Conservation (phyloP, 2,888 invertebrate genomes). For the Caradrina kadenii region DNA sequence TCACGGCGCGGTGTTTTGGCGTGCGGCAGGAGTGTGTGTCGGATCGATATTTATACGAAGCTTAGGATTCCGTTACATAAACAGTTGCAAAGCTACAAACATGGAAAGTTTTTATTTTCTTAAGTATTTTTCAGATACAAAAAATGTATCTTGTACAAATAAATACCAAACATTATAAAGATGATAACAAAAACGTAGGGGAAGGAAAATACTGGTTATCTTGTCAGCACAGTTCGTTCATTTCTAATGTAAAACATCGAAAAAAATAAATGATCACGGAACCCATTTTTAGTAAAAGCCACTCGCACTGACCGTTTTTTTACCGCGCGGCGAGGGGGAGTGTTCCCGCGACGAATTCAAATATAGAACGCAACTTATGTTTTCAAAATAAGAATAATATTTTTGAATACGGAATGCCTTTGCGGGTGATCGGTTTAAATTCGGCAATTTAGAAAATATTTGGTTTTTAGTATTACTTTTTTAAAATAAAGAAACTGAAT, state of each 20-base stretch:
- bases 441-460: constrained; percentile 55
- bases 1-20: constrained; percentile 79
- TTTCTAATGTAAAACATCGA: constrained; percentile 4
- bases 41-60: constrained; percentile 76
- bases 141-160: not conserved
- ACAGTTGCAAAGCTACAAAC: not conserved
- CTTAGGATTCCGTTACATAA: constrained; percentile 57
- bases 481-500: not conserved
- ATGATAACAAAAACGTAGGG: not conserved
- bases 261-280: constrained; percentile 35
- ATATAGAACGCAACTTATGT: constrained; percentile 84
- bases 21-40: constrained; percentile 70
- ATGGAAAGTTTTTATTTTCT: not conserved
- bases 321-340: constrained; percentile 75
- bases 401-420: constrained; percentile 84
- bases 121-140: not conserved
- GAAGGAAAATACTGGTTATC: constrained; percentile 11
- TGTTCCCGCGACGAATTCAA: constrained; percentile 86
- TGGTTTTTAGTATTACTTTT: constrained; percentile 10
- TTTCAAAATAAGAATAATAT: constrained; percentile 79
- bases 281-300: constrained; percentile 49
- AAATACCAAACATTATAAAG: not conserved
- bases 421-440: constrained; percentile 82
- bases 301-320: constrained; percentile 66
- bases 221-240: not conserved